Conservation (phyloP, 2,113 vertebrate genomes). For the Pontoporia blainvillei region DNA sequence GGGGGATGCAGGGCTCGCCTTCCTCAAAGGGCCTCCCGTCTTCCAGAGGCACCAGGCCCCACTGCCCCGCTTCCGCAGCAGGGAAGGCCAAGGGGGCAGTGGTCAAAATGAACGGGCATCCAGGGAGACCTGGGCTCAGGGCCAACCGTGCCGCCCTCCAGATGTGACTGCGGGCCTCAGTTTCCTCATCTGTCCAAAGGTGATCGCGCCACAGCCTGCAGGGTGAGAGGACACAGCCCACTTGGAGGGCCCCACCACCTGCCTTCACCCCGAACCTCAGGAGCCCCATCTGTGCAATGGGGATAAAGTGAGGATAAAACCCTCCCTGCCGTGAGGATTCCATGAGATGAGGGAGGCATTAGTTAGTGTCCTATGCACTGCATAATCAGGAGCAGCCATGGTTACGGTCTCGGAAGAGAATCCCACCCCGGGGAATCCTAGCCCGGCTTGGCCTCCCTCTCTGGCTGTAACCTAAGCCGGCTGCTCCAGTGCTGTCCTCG, state of each 20-base stretch:
- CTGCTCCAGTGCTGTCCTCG: background rate
- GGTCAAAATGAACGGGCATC: background rate
- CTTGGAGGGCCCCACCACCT: background rate
- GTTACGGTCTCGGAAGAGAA: background rate
- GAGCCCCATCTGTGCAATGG: background rate
- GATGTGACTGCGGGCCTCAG: background rate
- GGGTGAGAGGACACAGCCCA: background rate
- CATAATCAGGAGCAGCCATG: background rate
- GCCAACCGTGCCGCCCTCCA: rapidly evolving
- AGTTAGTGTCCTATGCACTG: background rate
- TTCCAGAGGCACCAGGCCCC: background rate
- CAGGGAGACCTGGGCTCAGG: background rate
- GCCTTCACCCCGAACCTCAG: background rate
- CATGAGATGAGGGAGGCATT: rapidly evolving
- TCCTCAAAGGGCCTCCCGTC: background rate
- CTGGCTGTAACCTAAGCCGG: background rate
- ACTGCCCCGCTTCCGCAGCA: background rate
- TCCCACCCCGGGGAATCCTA: background rate
- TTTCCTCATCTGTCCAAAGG: background rate
- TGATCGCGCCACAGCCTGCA: background rate
- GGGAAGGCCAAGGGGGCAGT: background rate
- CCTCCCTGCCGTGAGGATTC: background rate
- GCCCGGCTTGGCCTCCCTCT: background rate
- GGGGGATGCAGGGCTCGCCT: background rate
- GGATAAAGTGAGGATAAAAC: background rate